Evolutionary conservation across 2,113 vertebrate genomes (phyloP).

Genomic region (Butorides virescens): DNA sequence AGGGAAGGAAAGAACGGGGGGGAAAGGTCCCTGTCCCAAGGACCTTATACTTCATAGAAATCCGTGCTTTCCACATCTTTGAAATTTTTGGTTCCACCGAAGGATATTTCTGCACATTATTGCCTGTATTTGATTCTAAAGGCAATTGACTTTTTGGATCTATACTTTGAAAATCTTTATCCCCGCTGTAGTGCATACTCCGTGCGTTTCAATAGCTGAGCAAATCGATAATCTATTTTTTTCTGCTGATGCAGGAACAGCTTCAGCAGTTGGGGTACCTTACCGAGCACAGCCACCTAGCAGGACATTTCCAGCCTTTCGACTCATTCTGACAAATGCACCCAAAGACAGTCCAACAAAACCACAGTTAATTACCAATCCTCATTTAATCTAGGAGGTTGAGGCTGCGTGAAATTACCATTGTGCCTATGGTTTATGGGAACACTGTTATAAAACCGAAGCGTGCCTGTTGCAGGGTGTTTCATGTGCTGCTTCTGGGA

Average conservation of each 20-base stretch:
- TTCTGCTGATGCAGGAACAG: neutral
- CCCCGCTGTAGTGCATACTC: neutral
- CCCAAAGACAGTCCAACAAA: neutral
- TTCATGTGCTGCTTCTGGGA: fast-evolving
- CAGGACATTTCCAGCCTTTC: neutral
- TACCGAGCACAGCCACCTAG: neutral
- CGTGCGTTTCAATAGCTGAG: neutral
- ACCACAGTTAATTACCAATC: neutral
- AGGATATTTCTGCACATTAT: neutral
- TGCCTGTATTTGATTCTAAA: neutral
- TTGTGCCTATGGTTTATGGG: neutral
- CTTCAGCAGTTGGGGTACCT: neutral
- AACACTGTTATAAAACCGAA: neutral
- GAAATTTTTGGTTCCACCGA: neutral
- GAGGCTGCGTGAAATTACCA: neutral
- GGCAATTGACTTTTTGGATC: neutral
- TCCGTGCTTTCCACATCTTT: neutral
- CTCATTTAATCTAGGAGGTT: neutral
- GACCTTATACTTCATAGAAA: neutral
- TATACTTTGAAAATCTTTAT: neutral
- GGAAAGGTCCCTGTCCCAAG: neutral
- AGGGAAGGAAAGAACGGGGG: neutral
- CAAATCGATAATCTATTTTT: neutral
- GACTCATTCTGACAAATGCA: neutral
- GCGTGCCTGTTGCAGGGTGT: neutral